These are phyloP conservation scores for Hoplostethus mediterraneus DNA, from an alignment of 2,797 vertebrate species.

Conservation along the genomic window DNA sequence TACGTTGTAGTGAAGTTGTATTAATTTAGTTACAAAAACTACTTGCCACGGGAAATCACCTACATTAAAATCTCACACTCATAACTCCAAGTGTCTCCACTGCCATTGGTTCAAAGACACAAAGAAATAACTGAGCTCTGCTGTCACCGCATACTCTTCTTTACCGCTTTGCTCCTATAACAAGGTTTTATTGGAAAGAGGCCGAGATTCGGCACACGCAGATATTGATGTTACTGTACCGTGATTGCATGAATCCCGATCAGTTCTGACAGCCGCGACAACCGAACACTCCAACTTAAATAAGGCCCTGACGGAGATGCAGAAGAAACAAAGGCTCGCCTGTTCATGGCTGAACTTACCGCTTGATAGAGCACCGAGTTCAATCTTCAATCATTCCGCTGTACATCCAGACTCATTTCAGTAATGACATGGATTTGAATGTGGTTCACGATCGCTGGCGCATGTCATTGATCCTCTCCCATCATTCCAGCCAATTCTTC, in stretches of 20 bases:
- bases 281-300: slow-evolving; percentile 41
- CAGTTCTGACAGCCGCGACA: slow-evolving; percentile 48
- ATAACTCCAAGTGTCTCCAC: slow-evolving; percentile 10
- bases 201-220: slow-evolving; percentile 46
- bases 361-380: background rate
- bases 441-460: too few species aligned
- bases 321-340: background rate
- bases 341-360: background rate
- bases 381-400: background rate
- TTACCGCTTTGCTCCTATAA: slow-evolving; percentile 56
- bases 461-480: background rate
- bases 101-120: slow-evolving; percentile 33
- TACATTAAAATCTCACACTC: slow-evolving; percentile 31
- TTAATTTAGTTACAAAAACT: background rate
- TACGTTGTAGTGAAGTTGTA: background rate
- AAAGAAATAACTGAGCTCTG: slow-evolving; percentile 35
- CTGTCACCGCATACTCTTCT: slow-evolving; percentile 37
- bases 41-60: background rate
- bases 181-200: slow-evolving; percentile 49
- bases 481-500: background rate
- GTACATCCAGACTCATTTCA: background rate
- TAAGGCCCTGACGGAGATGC: background rate
- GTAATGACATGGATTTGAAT: background rate
- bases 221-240: slow-evolving; percentile 44
- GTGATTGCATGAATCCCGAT: slow-evolving; percentile 40